A percentile compares a stretch with the other conserved stretches of the same genome.
phyloP scores from a whole-genome alignment of 2,797 vertebrate species.

The Chrosomus eos region DNA sequence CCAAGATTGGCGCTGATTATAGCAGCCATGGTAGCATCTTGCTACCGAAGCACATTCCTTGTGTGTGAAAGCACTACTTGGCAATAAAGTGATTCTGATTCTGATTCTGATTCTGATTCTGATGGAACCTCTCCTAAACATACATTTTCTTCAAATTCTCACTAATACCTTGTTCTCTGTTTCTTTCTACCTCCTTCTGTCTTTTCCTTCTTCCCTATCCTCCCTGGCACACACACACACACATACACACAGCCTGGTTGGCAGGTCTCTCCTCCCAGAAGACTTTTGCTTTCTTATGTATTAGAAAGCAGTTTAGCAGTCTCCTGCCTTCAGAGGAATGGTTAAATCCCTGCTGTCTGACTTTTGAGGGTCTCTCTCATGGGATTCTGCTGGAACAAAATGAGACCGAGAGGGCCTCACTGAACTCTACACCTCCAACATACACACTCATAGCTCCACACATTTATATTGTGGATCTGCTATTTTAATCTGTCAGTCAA shows the following conservation, averaged over 20 bases:
- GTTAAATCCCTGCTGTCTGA: constrained; percentile 22
- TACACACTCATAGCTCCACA: not conserved
- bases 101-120: no score
- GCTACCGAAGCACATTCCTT: no score
- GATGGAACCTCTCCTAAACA: constrained; percentile 1
- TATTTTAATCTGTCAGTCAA: constrained; percentile 18
- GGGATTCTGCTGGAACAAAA: constrained; percentile 35
- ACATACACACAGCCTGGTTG: not conserved
- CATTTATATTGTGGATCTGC: constrained; percentile 10
- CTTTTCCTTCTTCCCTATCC: not conserved
- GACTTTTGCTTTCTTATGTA: constrained; percentile 25
- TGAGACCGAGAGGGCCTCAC: not conserved
- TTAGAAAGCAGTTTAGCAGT: constrained; percentile 20
- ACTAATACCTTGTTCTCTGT: not conserved
- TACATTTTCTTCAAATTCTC: not conserved
- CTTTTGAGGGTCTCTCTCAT: constrained; percentile 39
- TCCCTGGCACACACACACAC: not conserved
- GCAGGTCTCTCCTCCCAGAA: constrained; percentile 16
- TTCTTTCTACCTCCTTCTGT: not conserved
- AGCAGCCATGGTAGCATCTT: no score
- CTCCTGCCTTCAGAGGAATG: constrained; percentile 19
- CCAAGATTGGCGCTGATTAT: no score
- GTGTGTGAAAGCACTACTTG: no score
- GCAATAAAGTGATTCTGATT: no score
- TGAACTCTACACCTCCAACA: no score